Percentiles rank a stretch among this genome's conserved stretches.
phyloP scores from a whole-genome alignment of 2,113 vertebrate species.

The Spermophilus dauricus region DNA sequence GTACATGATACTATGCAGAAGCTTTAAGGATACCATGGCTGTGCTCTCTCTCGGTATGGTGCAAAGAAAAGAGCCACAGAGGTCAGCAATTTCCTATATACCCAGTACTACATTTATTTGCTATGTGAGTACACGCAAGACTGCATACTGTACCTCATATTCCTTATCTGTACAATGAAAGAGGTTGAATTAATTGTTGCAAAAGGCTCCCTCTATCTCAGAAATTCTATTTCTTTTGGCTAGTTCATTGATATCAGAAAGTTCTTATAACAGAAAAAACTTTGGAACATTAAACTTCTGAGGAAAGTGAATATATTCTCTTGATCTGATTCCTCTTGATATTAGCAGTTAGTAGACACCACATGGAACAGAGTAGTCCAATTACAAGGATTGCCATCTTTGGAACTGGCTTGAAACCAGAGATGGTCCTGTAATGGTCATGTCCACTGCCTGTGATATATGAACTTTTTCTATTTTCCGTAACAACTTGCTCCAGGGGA shows the following conservation, averaged over 20 bases:
- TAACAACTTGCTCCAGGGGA: not conserved
- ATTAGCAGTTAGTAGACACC: not conserved
- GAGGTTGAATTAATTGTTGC: not conserved
- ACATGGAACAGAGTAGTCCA: not conserved
- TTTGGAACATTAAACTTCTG: not conserved
- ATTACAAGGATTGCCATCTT: not conserved
- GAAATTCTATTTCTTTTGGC: not conserved
- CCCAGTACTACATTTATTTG: not conserved
- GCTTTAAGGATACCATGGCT: slow-evolving; percentile 5
- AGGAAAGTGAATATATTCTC: not conserved
- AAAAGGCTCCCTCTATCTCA: not conserved
- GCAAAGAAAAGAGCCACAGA: not conserved
- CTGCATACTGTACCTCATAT: not conserved
- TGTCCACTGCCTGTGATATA: slow-evolving; percentile 24
- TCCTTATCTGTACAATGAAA: not conserved
- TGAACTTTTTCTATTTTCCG: not conserved
- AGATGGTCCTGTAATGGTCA: not conserved
- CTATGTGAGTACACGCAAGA: not conserved
- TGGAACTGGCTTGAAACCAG: slow-evolving; percentile 4
- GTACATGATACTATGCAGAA: not conserved
- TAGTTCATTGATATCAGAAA: not conserved
- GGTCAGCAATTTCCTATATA: not conserved
- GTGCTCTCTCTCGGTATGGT: not conserved
- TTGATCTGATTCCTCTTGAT: not conserved
- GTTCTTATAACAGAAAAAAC: not conserved